A percentile compares a stretch with the other conserved stretches of the same genome.
Conservation (phyloP, 2,113 vertebrate species). For the Pelusios castaneus region DNA sequence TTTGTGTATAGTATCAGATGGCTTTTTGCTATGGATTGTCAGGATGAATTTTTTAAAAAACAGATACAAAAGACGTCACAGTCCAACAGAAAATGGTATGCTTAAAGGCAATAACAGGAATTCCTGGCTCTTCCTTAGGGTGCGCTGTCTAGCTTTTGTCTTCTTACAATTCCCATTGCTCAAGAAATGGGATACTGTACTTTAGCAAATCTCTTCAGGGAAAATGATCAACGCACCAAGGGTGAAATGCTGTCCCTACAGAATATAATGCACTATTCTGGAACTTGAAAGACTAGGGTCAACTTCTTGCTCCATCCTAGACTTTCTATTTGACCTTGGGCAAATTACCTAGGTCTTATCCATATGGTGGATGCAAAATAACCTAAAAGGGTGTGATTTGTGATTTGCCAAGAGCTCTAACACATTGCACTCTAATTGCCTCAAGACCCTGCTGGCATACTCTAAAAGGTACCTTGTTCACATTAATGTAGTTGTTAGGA, state of each 20-base stretch:
- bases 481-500: background rate
- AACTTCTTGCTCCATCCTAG: background rate
- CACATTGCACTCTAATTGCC: background rate
- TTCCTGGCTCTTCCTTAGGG: background rate
- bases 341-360: background rate
- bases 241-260: background rate
- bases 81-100: background rate
- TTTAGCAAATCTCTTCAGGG: background rate
- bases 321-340: background rate
- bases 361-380: background rate
- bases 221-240: background rate
- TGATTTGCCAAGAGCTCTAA: background rate
- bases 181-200: background rate
- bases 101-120: background rate
- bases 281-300: fast-evolving
- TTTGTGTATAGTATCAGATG: background rate
- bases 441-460: background rate
- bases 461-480: background rate
- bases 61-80: fast-evolving
- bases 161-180: background rate
- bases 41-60: background rate
- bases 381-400: background rate
- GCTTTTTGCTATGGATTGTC: background rate
- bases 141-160: background rate
- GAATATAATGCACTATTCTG: background rate